Base-by-base conservation (phyloP, 1,140 invertebrate genomes). In the Bombus superbus region DNA sequence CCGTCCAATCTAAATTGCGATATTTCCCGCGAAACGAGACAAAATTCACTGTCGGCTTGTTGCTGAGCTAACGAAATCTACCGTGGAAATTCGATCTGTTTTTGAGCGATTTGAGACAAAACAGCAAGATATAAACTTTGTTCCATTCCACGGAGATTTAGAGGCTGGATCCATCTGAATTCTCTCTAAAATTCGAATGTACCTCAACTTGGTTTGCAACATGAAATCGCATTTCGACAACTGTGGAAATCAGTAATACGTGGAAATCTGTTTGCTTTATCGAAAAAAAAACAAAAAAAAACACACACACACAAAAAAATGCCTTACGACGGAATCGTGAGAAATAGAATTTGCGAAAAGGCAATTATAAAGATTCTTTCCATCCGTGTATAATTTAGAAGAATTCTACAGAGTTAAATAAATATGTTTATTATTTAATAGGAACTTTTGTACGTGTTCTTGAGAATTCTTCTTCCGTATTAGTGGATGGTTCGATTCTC, bases 11-110 rank as follows among this genome's bases (percentile, higher is more conserved):
- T 83, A n/a, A 77, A 81, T 42, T 59, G 32, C 53, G 59, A 77
- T 74, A 75, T 66, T 82, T 69, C 71, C n/a, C 38, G 75, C 78
- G 80, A 81, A 89, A 87, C 25, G 80, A 57, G 47, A 35, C 38
- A 79, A 82, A 77, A 89, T 75, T 79, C 38, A 88, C 68, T 62
- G 59, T 38, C 28, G 74, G 47, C 73, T 72, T 25, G 64, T 40
- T 69, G 62, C 68, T 88, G 78, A 85, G 11, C 42, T 85, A 81
- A 88, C 72, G 44, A 85, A 81, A 81, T 78, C 47, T 42, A 42
- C 35, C 22, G 35, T 15, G 35, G 42, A 53, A 82, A 75, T 78
- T 80, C 69, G n/a, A 62, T 84, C 38, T 71, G 68, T 66, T 71
- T 88, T 88, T 83, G 13, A 28, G n/a, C 59, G 40, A 79, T 83